Evolutionary conservation across 2,113 vertebrate species (phyloP).

Genomic region (Acrocephalus kingi): DNA sequence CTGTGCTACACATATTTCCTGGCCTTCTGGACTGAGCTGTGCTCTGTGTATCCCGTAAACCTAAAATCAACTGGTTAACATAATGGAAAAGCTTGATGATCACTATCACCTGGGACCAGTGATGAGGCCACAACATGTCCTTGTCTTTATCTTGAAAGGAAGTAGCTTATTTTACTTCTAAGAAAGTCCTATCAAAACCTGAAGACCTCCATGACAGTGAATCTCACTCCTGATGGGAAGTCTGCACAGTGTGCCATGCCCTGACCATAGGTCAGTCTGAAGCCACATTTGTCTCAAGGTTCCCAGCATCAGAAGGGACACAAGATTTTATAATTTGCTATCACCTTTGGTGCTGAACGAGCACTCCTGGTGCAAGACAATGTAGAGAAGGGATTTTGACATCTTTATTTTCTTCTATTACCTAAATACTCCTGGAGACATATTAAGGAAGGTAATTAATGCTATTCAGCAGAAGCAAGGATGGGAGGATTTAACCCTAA

Average conservation of each 20-base stretch:
- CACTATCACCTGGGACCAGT: background rate
- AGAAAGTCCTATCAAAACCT: background rate
- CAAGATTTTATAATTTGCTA: background rate
- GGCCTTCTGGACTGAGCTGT: background rate
- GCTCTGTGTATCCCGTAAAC: background rate
- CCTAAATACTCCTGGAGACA: background rate
- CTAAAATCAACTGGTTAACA: background rate
- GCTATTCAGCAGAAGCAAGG: background rate
- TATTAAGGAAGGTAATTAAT: background rate
- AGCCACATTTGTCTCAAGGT: rapidly evolving
- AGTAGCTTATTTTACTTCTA: background rate
- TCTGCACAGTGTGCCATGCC: rapidly evolving
- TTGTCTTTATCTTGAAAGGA: background rate
- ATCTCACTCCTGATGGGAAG: background rate
- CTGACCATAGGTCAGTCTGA: background rate
- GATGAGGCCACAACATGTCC: background rate
- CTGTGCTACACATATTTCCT: background rate
- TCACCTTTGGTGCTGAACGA: background rate
- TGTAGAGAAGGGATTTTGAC: background rate
- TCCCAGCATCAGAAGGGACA: background rate
- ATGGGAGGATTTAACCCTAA: background rate
- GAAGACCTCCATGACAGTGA: background rate
- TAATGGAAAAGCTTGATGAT: background rate
- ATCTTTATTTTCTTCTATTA: background rate
- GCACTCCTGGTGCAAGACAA: background rate